Base-by-base conservation (phyloP, 2,113 vertebrate species). In the Xiphophorus couchianus region DNA sequence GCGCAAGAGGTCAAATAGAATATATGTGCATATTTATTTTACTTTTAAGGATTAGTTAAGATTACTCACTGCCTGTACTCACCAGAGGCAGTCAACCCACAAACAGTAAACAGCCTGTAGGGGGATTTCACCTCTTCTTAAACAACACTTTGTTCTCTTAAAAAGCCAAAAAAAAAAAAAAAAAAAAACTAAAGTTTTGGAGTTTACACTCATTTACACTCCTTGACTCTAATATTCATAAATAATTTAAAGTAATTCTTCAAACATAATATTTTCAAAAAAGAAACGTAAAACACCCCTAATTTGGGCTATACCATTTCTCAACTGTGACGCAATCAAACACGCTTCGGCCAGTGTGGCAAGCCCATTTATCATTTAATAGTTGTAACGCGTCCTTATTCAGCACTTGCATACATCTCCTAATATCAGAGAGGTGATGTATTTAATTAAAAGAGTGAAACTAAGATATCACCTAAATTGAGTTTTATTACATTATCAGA, bases 241-340 rank as follows among this genome's bases (percentile, higher is more conserved):
- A 58, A 25, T 10, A n/a, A 2, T 7, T 37, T 5, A 58, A 25
- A 9, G 51, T 25, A 10, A 6, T 10, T 58, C 25, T 58, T 58
- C 3, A 6, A 42, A 13, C 39, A 25, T 8, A 10, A 3, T 22
- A 58, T 58, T 25, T 58, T n/a, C 2, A 58, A 58, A 58, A 22
- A 25, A 10, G 8, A 58, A 58, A 2, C 17, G 25, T 19, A 58
- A 58, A 22, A 58, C 25, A 25, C 15, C 37, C 70, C 27, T 12
- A 19, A 28, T 29, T 5, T 63, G 60, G 70, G 60, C 37, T 25
- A 28, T 44, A 62, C 70, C 70, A 72, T 72, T 72, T 25, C 28
- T 2, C 11, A 42, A 42, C 60, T 62, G 15, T 62, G 60, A 42
- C 42, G 42, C 28, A 12, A 25, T 19, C 9, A 14, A 13, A 13